A percentile compares a stretch with the other conserved stretches of the same genome.
Conservation (phyloP, 1,140 invertebrate genomes). For the Dendrolimus punctatus region DNA sequence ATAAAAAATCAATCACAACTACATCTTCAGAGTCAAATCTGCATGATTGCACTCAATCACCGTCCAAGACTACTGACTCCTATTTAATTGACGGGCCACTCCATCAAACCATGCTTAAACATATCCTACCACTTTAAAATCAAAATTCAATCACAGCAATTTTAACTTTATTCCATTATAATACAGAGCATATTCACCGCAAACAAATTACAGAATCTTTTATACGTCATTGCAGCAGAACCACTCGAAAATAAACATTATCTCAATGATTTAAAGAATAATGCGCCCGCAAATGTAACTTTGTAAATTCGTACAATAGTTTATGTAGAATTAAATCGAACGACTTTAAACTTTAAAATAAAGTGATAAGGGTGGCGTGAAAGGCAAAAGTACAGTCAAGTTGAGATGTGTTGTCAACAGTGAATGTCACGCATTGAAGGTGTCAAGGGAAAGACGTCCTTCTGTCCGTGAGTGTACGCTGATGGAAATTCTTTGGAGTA, state of each 20-base stretch:
- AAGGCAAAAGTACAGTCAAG: conserved; percentile 5
- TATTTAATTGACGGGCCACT: conserved; percentile 65
- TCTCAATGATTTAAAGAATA: conserved; percentile 10
- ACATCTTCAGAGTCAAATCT: conserved; percentile 49
- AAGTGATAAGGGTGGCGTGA: not conserved
- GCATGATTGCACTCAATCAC: conserved; percentile 64
- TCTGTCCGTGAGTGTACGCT: conserved; percentile 22
- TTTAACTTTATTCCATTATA: conserved; percentile 5
- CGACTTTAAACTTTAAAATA: conserved; percentile 9
- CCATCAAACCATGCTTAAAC: conserved; percentile 61
- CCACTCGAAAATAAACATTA: conserved; percentile 13
- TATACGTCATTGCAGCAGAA: conserved; percentile 1
- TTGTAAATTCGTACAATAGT: not conserved
- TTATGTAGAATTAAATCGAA: conserved; percentile 1
- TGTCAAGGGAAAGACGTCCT: conserved; percentile 39
- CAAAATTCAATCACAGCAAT: conserved; percentile 1
- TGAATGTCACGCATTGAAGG: conserved; percentile 42
- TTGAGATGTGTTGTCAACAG: conserved; percentile 38
- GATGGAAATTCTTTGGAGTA: conserved; percentile 15
- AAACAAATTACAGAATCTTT: conserved; percentile 21
- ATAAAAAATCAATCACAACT: conserved; percentile 7
- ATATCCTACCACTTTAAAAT: conserved; percentile 19
- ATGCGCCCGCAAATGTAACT: conserved; percentile 1
- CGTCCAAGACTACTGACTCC: conserved; percentile 38
- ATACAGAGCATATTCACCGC: conserved; percentile 15